A percentile compares a stretch with the other conserved stretches of the same genome.
Evolutionary conservation across 2,113 vertebrate genomes (phyloP).

Genomic region (Dipodomys stephensi): DNA sequence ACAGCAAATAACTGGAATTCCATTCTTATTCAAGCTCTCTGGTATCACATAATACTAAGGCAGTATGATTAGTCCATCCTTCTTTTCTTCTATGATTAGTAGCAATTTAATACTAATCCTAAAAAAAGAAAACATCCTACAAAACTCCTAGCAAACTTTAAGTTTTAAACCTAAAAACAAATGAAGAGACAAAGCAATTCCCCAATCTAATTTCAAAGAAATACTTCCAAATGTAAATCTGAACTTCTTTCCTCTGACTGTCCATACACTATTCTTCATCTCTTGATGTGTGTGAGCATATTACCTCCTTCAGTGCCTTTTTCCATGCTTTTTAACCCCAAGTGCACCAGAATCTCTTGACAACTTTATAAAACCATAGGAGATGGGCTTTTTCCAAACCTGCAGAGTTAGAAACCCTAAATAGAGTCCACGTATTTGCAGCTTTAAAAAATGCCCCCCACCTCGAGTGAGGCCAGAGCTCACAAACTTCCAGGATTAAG

Average conservation of each 20-base stretch:
- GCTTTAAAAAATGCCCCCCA: neutral
- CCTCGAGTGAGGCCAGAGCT: neutral
- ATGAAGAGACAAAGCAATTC: neutral
- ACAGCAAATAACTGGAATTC: neutral
- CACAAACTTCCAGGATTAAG: neutral
- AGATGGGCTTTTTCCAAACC: neutral
- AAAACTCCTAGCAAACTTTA: no score
- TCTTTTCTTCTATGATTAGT: neutral
- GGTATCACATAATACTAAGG: neutral
- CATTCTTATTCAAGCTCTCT: neutral
- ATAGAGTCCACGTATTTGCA: neutral
- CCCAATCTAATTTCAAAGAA: neutral
- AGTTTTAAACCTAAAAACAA: neutral
- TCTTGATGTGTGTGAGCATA: neutral
- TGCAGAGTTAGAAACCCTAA: constrained; percentile 5
- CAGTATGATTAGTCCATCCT: neutral
- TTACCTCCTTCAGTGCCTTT: neutral
- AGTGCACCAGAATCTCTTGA: neutral
- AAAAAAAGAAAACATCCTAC: no score
- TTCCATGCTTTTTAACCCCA: neutral
- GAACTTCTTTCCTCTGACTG: neutral
- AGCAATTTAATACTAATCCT: neutral
- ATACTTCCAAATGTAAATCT: constrained; percentile 23
- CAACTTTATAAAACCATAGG: neutral
- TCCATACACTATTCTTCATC: neutral